Conservation (phyloP, 2,888 invertebrate species). For the Tetragnatha montana region DNA sequence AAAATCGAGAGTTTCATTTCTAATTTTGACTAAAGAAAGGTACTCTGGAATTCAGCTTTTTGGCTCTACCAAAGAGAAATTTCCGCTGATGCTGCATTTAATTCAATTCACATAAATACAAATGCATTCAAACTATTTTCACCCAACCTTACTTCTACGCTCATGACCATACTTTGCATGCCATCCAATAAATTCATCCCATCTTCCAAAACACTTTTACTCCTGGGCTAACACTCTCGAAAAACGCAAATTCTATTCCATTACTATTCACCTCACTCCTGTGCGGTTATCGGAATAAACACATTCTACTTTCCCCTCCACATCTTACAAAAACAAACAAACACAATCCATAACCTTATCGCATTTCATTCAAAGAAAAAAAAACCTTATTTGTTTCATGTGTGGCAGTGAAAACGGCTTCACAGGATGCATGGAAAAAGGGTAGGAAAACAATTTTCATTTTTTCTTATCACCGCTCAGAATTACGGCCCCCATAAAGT, state of each 20-base stretch:
- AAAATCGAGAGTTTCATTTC: no score
- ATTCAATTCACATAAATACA: no score
- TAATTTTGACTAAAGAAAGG: no score
- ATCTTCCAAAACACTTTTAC: background rate
- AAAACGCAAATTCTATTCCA: background rate
- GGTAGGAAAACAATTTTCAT: conserved; percentile 33
- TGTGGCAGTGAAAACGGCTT: background rate
- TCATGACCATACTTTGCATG: no score
- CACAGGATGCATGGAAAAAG: background rate
- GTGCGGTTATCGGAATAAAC: conserved; percentile 30
- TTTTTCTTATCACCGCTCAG: conserved; percentile 32
- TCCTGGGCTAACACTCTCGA: background rate
- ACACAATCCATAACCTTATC: conserved; percentile 21
- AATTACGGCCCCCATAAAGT: conserved; percentile 49
- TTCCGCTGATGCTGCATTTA: no score
- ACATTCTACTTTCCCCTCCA: background rate
- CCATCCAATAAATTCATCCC: background rate
- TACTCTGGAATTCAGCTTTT: no score
- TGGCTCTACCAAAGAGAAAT: no score
- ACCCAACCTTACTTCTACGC: no score
- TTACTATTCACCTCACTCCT: conserved; percentile 8
- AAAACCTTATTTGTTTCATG: background rate
- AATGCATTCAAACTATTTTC: no score
- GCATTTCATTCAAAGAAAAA: conserved; percentile 8
- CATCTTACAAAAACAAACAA: background rate